Percentiles rank a stretch among this genome's conserved stretches.
These are phyloP conservation scores for Halcyon smyrnensis DNA, from an alignment of 2,797 vertebrate genomes.

Conservation along the genomic window DNA sequence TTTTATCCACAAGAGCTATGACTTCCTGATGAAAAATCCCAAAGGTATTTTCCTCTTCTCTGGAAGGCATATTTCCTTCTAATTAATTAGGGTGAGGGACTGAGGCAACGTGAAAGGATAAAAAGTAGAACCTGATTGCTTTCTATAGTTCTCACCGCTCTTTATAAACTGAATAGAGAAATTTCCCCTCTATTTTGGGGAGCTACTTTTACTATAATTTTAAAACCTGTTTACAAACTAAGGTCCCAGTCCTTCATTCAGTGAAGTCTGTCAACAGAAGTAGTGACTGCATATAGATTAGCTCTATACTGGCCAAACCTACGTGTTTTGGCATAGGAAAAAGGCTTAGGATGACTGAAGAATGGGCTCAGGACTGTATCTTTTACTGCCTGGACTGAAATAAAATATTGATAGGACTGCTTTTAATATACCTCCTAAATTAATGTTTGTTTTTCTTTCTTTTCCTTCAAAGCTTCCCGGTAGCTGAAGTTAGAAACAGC, in stretches of 20 bases:
- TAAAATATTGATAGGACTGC: not conserved
- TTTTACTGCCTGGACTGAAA: not conserved
- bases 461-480: not conserved
- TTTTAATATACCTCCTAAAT: not conserved
- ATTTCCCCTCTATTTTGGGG: not conserved
- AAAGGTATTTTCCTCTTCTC: slow-evolving; percentile 66
- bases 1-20: slow-evolving; percentile 66
- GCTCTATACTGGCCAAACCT: not conserved
- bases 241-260: not conserved
- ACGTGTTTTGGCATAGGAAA: fast-evolving
- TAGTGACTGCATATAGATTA: fast-evolving
- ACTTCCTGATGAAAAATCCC: slow-evolving; percentile 78
- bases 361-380: fast-evolving
- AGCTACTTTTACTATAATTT: not conserved
- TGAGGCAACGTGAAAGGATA: slow-evolving; percentile 18
- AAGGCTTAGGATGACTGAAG: not conserved
- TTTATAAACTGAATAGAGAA: not conserved
- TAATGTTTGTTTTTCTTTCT: not conserved
- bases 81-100: slow-evolving; percentile 73
- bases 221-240: not conserved
- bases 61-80: slow-evolving; percentile 74
- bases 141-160: slow-evolving; percentile 16
- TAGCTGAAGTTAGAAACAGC: not conserved
- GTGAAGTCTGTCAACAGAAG: not conserved
- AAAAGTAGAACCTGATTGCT: slow-evolving; percentile 26